Percentiles rank a stretch among this genome's conserved stretches.
These are phyloP conservation scores for Orius laevigatus DNA, from an alignment of 1,140 invertebrate genomes.

Conservation along the genomic window DNA sequence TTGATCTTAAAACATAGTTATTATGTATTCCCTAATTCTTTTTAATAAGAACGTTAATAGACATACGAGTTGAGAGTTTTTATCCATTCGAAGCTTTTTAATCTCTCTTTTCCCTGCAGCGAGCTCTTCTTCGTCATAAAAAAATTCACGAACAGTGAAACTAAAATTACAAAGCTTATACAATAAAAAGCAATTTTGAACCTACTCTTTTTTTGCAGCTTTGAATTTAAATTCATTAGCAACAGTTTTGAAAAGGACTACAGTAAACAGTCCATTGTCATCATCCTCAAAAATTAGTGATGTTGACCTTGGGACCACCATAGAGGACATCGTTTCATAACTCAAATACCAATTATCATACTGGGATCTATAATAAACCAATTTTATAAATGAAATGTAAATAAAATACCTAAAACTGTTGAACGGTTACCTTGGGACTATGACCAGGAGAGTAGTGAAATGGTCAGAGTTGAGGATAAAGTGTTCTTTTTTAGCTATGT, in stretches of 20 bases:
- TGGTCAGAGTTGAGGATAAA: conserved; percentile 98
- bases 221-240: conserved; percentile 88
- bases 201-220: conserved; percentile 74
- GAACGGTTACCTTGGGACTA: conserved; percentile 76
- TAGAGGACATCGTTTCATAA: conserved; percentile 88
- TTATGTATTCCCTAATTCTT: no score
- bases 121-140: conserved; percentile 91
- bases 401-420: no score
- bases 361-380: conserved; percentile 25
- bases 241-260: conserved; percentile 35
- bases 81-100: conserved; percentile 87
- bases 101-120: conserved; percentile 92
- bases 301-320: conserved; percentile 94
- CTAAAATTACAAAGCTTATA: no score
- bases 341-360: conserved; percentile 78
- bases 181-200: no score
- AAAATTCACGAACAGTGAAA: conserved; percentile 89
- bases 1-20: no score
- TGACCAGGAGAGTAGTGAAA: conserved; percentile 86
- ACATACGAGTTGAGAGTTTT: conserved; percentile 28
- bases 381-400: no score
- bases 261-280: conserved; percentile 86
- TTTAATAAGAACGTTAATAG: no score
- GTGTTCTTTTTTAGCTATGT: conserved; percentile 91
- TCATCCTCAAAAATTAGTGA: conserved; percentile 75